A percentile compares a stretch with the other conserved stretches of the same genome.
Evolutionary conservation across 2,797 vertebrate species (phyloP).

Genomic region (Takifugu ocellatus): DNA sequence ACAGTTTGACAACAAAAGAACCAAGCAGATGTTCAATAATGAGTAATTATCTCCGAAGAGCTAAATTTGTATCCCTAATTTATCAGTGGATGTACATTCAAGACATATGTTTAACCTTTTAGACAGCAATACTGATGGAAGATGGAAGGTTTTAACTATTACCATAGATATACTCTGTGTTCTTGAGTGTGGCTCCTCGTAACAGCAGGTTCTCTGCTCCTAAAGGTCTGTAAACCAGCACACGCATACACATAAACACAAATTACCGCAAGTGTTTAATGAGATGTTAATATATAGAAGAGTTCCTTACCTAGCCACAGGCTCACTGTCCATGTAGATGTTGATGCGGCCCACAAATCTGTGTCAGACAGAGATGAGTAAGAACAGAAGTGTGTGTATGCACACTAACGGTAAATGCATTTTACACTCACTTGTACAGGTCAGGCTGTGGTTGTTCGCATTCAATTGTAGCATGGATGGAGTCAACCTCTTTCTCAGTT

Average conservation of each 20-base stretch:
- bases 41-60: no score
- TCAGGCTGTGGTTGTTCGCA: conserved; percentile 98
- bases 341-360: conserved; percentile 96
- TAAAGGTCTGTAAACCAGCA: conserved; percentile 77
- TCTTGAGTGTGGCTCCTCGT: conserved; percentile 93
- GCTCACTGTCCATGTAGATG: conserved; percentile 88
- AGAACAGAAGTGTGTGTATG: background rate
- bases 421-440: conserved; percentile 90
- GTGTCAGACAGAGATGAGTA: conserved; percentile 19
- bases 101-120: no score
- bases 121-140: no score
- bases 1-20: background rate
- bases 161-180: conserved; percentile 92
- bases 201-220: conserved; percentile 95
- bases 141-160: conserved; percentile 42
- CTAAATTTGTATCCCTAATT: no score
- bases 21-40: no score
- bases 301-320: conserved; percentile 83
- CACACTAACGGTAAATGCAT: background rate
- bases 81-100: background rate
- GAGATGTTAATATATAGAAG: background rate
- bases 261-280: background rate
- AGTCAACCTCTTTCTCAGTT: conserved; percentile 84
- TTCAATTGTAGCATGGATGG: conserved; percentile 90
- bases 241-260: no score